Percentiles rank a stretch among this genome's conserved stretches.
Conservation (phyloP, 2,113 vertebrate genomes). For the Apodemus speciosus region DNA sequence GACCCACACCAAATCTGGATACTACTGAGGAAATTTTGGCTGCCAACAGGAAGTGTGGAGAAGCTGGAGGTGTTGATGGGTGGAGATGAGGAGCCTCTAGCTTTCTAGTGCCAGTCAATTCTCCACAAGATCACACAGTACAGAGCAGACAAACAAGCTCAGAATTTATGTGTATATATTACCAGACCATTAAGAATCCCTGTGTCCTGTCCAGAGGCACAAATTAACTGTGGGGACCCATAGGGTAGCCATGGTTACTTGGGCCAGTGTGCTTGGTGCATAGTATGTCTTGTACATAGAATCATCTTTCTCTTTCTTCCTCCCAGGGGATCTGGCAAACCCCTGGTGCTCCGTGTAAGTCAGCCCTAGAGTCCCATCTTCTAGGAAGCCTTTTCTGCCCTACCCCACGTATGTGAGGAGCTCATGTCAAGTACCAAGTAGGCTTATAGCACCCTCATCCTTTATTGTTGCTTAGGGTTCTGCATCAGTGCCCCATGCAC, state of each 20-base stretch:
- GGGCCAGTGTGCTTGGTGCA: no score
- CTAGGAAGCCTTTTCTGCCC: background rate
- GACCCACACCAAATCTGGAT: background rate
- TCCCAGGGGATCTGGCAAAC: background rate
- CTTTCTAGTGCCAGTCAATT: background rate
- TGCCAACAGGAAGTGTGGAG: background rate
- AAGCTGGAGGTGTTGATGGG: background rate
- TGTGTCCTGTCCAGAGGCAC: background rate
- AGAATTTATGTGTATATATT: background rate
- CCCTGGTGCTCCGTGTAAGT: background rate
- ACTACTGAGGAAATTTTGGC: background rate
- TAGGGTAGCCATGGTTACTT: background rate
- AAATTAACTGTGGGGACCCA: background rate
- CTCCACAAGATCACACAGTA: rapidly evolving
- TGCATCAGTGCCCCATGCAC: rapidly evolving
- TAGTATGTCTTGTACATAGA: background rate
- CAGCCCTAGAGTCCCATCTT: background rate
- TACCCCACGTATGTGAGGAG: rapidly evolving
- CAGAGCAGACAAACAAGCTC: no score
- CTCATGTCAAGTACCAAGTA: rapidly evolving
- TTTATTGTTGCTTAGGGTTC: rapidly evolving
- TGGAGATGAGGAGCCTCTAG: background rate
- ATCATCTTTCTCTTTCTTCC: background rate
- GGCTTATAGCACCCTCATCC: rapidly evolving
- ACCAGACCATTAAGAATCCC: rapidly evolving